phyloP scores from a whole-genome alignment of 2,888 invertebrate species.

The Epirrita christyi region DNA sequence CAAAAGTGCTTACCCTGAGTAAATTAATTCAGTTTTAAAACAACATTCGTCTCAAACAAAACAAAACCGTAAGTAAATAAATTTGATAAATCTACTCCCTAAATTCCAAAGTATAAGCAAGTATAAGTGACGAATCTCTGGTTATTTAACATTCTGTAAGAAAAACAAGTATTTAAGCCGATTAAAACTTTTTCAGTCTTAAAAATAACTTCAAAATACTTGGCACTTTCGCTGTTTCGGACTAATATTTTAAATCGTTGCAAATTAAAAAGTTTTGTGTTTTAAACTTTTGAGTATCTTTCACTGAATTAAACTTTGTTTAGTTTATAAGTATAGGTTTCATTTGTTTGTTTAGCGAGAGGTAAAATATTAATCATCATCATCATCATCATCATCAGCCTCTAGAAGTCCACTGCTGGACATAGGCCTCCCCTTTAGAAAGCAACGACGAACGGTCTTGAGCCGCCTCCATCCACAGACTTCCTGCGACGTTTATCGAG shows the following conservation, averaged over 20 bases:
- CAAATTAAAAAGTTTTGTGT: conserved; percentile 35
- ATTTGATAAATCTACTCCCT: conserved; percentile 15
- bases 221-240: conserved; percentile 29
- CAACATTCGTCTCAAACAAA: conserved; percentile 6
- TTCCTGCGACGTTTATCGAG: too few species aligned
- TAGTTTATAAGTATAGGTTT: too few species aligned
- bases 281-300: conserved; percentile 13
- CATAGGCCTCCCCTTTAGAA: too few species aligned
- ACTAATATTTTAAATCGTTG: conserved; percentile 33
- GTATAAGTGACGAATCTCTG: conserved; percentile 38
- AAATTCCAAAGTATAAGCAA: conserved; percentile 21
- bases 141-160: conserved; percentile 40
- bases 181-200: conserved; percentile 40
- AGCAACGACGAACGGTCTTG: too few species aligned
- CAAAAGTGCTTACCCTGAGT: conserved; percentile 2
- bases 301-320: not conserved
- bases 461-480: too few species aligned
- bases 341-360: too few species aligned
- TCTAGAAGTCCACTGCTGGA: too few species aligned
- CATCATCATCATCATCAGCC: too few species aligned
- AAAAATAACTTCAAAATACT: conserved; percentile 38
- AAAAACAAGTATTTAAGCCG: conserved; percentile 36
- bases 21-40: conserved; percentile 7
- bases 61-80: conserved; percentile 14
- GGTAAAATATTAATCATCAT: too few species aligned